Conservation (phyloP, 2,797 vertebrate species). For the Lacerta agilis region DNA sequence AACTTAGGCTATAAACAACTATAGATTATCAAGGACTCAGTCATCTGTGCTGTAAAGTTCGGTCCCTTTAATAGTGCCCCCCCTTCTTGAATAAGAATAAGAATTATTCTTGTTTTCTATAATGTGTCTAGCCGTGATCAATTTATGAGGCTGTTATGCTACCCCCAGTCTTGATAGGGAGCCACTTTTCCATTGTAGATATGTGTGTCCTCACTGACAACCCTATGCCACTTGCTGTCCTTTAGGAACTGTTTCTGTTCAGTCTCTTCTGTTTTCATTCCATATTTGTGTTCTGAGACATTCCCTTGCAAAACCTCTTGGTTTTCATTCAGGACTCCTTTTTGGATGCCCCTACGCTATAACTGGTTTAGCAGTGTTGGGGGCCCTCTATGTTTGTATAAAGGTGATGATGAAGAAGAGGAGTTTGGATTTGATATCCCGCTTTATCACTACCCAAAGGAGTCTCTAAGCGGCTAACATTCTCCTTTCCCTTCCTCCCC, state of each 20-base stretch:
- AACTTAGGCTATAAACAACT: not conserved
- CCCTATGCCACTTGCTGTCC: not conserved
- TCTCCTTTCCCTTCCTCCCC: no score
- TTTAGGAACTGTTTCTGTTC: not conserved
- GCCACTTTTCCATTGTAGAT: not conserved
- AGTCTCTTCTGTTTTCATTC: not conserved
- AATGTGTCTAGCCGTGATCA: not conserved
- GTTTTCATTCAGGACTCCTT: not conserved
- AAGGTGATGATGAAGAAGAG: not conserved
- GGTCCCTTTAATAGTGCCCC: not conserved
- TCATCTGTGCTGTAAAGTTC: not conserved
- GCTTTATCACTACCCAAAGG: no score
- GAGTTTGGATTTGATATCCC: no score
- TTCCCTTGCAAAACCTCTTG: not conserved
- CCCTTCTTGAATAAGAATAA: not conserved
- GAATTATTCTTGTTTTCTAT: not conserved
- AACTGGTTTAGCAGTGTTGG: not conserved
- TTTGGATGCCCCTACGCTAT: not conserved
- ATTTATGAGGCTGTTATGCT: not conserved
- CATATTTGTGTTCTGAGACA: not conserved
- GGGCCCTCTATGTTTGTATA: not conserved
- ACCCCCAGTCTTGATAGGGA: not conserved
- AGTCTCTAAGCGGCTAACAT: no score
- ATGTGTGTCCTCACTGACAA: not conserved
- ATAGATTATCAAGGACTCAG: not conserved